Evolutionary conservation across 2,888 invertebrate genomes (phyloP).

Genomic region (Eristalis arbustorum): DNA sequence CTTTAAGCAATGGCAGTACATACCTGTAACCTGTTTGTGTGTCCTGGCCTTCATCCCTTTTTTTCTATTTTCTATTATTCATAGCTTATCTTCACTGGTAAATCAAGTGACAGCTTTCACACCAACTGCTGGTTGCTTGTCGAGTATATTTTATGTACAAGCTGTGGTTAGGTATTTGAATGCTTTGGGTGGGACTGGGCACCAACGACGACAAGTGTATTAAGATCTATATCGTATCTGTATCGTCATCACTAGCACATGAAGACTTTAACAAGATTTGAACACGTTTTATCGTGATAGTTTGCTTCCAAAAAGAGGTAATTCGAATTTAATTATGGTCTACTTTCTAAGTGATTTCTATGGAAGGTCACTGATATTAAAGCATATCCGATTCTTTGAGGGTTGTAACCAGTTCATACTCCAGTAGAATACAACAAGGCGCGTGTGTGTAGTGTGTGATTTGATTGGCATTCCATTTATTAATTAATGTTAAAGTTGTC

Average conservation of each 20-base stretch:
- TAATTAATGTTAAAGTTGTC: no score
- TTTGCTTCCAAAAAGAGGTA: conserved; percentile 12
- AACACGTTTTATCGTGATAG: conserved; percentile 3
- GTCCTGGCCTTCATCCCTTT: conserved; percentile 14
- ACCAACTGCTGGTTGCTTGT: conserved; percentile 33
- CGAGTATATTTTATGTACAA: neutral
- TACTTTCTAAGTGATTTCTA: neutral
- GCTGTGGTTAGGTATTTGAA: neutral
- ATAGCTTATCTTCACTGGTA: conserved; percentile 36
- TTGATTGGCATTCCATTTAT: no score
- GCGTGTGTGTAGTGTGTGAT: no score
- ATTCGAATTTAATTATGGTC: conserved; percentile 46
- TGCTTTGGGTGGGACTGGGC: neutral
- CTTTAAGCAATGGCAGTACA: conserved; percentile 15
- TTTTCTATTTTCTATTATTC: conserved; percentile 48
- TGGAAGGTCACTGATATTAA: neutral
- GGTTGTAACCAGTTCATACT: no score
- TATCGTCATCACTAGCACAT: conserved; percentile 24
- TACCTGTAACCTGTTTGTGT: conserved; percentile 8
- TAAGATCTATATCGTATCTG: conserved; percentile 41
- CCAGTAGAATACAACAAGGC: no score
- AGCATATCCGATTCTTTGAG: neutral
- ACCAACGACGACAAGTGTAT: conserved; percentile 14
- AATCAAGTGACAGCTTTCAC: conserved; percentile 58
- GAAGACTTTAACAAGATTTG: conserved; percentile 13